Percentiles rank a stretch among this genome's conserved stretches.
phyloP scores from a whole-genome alignment of 2,113 vertebrate genomes.

The Pelvicachromis taeniatus region DNA sequence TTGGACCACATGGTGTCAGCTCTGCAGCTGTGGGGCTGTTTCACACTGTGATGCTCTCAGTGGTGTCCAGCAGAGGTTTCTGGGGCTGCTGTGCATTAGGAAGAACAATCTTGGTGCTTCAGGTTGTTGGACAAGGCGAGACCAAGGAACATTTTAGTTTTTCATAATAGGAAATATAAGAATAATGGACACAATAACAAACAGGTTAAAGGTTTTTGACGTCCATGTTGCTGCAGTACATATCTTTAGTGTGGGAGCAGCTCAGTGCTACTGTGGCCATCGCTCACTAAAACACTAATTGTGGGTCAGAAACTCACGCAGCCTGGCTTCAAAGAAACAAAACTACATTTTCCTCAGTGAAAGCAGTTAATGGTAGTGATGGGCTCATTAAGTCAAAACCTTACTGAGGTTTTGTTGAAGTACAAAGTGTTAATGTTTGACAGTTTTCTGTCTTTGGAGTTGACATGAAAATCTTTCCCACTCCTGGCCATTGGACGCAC shows the following conservation, averaged over 20 bases:
- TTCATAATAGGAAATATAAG: not conserved
- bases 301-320: not conserved
- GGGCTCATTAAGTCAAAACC: not conserved
- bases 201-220: not conserved
- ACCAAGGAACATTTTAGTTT: not conserved
- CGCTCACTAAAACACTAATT: not conserved
- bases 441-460: not conserved
- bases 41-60: too few relatives aligned
- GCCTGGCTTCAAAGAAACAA: not conserved
- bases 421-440: not conserved
- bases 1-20: not conserved
- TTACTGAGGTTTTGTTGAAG: accelerated
- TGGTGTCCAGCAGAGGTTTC: too few relatives aligned
- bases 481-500: not conserved
- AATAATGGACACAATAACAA: not conserved
- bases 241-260: not conserved
- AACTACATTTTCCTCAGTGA: not conserved
- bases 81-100: too few relatives aligned
- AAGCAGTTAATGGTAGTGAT: accelerated
- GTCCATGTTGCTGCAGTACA: accelerated
- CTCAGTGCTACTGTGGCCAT: not conserved
- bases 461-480: not conserved
- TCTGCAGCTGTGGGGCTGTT: not conserved
- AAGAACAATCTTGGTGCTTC: not conserved
- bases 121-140: not conserved